Conservation (phyloP, 2,113 vertebrate genomes). For the Mus pahari region DNA sequence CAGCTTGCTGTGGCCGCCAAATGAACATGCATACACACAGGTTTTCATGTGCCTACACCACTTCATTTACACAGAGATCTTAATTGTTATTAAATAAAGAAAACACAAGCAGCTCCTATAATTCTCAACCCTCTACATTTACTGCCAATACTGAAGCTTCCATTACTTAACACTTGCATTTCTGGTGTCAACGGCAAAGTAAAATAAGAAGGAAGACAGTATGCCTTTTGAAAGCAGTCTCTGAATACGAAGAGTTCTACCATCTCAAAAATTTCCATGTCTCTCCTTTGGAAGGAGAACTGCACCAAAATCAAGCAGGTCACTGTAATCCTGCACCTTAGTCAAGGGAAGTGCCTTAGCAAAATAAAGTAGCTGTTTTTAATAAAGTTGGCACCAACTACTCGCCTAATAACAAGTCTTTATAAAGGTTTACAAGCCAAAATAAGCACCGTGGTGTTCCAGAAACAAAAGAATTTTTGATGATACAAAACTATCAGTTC, state of each 20-base stretch:
- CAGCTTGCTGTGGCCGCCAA: not conserved
- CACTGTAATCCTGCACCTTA: slow-evolving; percentile 56
- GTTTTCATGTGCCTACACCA: not conserved
- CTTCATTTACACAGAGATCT: not conserved
- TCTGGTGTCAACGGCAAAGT: slow-evolving; percentile 28
- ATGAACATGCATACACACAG: not conserved
- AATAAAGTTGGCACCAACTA: slow-evolving; percentile 68
- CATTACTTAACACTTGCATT: slow-evolving; percentile 24
- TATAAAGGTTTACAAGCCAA: slow-evolving; percentile 73
- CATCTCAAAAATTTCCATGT: slow-evolving; percentile 75
- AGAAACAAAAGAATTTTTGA: slow-evolving; percentile 74
- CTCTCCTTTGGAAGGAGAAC: slow-evolving; percentile 47
- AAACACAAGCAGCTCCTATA: not conserved
- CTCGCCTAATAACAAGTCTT: slow-evolving; percentile 47
- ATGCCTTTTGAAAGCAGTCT: slow-evolving; percentile 41
- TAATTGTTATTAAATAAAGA: not conserved
- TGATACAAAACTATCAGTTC: slow-evolving; percentile 75
- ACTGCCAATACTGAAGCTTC: slow-evolving; percentile 7
- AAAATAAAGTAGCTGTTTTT: slow-evolving; percentile 76
- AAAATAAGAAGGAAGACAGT: slow-evolving; percentile 59
- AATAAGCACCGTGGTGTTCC: slow-evolving; percentile 73
- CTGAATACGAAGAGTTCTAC: not conserved
- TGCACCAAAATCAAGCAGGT: slow-evolving; percentile 41
- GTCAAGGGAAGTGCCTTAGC: slow-evolving; percentile 61
- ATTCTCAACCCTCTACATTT: not conserved